Base-by-base conservation (phyloP, 2,888 invertebrate genomes). In the Stictocephala bisonia region DNA sequence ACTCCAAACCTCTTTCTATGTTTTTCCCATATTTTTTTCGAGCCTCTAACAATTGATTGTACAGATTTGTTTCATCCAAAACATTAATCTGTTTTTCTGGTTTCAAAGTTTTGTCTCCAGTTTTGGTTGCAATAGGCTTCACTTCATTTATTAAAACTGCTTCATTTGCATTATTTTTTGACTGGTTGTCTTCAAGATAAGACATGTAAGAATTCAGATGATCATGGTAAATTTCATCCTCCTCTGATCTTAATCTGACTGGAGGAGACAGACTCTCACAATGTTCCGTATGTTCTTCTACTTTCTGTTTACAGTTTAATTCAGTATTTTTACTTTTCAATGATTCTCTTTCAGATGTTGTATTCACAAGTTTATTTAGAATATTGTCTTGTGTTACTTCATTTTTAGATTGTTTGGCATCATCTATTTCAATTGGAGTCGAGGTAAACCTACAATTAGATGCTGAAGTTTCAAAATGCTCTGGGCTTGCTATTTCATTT, bases 381-480 rank as follows among this genome's bases (percentile, higher is more conserved):
- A n/a, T n/a, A n/a, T n/a, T n/a, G n/a, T n/a, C n/a, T n/a, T n/a
- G n/a, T n/a, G n/a, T n/a, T n/a, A n/a, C n/a, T n/a, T n/a, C n/a
- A n/a, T n/a, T n/a, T n/a, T n/a, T n/a, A n/a, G n/a, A n/a, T n/a
- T n/a, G n/a, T n/a, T 1, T 26, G 7, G 15, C n/a, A 15, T 22
- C 35, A 11, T 64, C 64, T 11, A n/a, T 26, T 15, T 20, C 18
- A 26, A 64, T 27, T 26, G 64, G 64, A 22, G 64, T 64, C 3
- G 64, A 64, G n/a, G 64, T 64, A 35, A 64, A 18, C 26, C 64
- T 64, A 11, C 44, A 64, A 15, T 64, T 41, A 4, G 64, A 64
- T 13, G 64, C 40, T 7, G 64, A 44, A 15, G 44, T 44, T 64
- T 64, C 64, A 41, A 64, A 64, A 26, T 27, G 22, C 4, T 26